Percentiles rank a stretch among this genome's conserved stretches.
Conservation (phyloP, 2,113 vertebrate genomes). For the Tachuris rubrigastra region DNA sequence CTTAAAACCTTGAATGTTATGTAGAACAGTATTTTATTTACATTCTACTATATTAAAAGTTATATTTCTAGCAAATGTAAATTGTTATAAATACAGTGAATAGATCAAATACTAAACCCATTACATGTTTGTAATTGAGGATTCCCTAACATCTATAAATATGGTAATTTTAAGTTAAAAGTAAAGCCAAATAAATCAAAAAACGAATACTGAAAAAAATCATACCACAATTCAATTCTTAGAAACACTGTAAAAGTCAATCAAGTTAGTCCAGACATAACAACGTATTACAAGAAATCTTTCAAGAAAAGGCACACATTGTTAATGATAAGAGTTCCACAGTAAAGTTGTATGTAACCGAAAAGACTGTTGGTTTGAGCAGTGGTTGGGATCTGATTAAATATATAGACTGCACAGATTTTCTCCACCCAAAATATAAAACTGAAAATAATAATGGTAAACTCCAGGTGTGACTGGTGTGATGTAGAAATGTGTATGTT, state of each 20-base stretch:
- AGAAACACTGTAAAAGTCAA: conserved; percentile 78
- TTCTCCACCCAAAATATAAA: background rate
- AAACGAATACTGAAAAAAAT: conserved; percentile 73
- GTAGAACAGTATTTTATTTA: conserved; percentile 80
- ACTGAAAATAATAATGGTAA: conserved; percentile 38
- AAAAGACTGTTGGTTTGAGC: conserved; percentile 29
- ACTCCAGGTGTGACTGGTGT: background rate
- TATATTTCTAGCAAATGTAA: conserved; percentile 75
- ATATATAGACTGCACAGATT: conserved; percentile 27
- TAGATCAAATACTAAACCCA: conserved; percentile 77
- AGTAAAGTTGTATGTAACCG: conserved; percentile 57
- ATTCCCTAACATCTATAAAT: conserved; percentile 81
- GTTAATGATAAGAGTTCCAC: conserved; percentile 78
- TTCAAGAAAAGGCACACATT: conserved; percentile 89
- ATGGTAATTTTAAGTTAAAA: conserved; percentile 78
- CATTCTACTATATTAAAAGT: conserved; percentile 81
- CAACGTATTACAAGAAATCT: conserved; percentile 78
- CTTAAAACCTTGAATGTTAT: conserved; percentile 74
- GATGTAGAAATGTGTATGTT: background rate
- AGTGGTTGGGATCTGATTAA: conserved; percentile 25
- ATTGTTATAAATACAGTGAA: conserved; percentile 80
- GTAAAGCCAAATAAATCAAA: conserved; percentile 66
- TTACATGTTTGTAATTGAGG: conserved; percentile 39
- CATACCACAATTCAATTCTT: conserved; percentile 71
- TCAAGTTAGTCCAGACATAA: conserved; percentile 81